A percentile compares a stretch with the other conserved stretches of the same genome.
phyloP scores from a whole-genome alignment of 2,888 invertebrate genomes.

The Rotaria socialis region DNA sequence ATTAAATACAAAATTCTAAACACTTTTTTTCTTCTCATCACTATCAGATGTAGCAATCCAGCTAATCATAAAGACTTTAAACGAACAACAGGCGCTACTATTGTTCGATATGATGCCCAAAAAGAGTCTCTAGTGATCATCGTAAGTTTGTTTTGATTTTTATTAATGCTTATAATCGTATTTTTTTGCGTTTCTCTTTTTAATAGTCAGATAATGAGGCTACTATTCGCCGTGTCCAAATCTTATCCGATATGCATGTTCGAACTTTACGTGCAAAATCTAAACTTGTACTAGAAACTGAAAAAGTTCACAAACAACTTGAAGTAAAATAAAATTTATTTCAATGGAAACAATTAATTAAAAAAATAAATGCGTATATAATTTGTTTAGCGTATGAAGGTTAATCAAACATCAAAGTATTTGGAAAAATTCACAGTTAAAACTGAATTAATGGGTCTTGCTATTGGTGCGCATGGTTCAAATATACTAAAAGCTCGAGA shows the following conservation, averaged over 20 bases:
- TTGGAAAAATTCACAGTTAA: slow-evolving; percentile 40
- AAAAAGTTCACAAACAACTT: slow-evolving; percentile 88
- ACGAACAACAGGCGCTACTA: slow-evolving; percentile 72
- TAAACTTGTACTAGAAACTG: slow-evolving; percentile 84
- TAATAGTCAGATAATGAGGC: slow-evolving; percentile 53
- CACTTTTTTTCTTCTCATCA: neutral
- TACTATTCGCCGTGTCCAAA: slow-evolving; percentile 76
- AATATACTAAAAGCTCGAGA: slow-evolving; percentile 66
- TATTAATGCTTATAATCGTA: no score
- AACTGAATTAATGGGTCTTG: slow-evolving; percentile 79
- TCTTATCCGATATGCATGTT: slow-evolving; percentile 95
- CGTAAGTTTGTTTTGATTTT: slow-evolving; percentile 50
- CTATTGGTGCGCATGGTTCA: slow-evolving; percentile 92
- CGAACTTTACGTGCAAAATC: slow-evolving; percentile 66
- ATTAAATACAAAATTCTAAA: no score
- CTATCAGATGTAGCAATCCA: neutral
- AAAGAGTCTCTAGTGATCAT: slow-evolving; percentile 77
- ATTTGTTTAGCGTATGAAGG: neutral
- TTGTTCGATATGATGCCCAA: slow-evolving; percentile 81
- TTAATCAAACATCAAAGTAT: slow-evolving; percentile 23
- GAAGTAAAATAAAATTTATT: slow-evolving; percentile 62
- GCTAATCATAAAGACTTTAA: slow-evolving; percentile 30
- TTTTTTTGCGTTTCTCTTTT: no score
- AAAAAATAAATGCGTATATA: no score
- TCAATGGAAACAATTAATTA: no score